These are phyloP conservation scores for Gambusia yucatana DNA, from an alignment of 2,797 vertebrate genomes.

Conservation along the genomic window DNA sequence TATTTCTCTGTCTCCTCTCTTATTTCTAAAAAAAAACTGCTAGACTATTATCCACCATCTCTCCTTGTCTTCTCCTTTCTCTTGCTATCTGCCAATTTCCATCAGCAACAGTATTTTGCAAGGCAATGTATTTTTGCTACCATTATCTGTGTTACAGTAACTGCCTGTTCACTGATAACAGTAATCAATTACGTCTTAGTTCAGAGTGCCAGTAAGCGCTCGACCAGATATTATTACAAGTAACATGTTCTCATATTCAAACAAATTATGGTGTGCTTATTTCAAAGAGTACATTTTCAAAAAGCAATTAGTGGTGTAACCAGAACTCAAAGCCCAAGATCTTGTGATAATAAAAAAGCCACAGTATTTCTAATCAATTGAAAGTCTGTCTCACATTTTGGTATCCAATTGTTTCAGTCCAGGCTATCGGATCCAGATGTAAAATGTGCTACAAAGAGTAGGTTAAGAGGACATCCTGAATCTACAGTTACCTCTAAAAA, in stretches of 20 bases:
- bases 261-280: not conserved
- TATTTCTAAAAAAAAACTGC: constrained; percentile 51
- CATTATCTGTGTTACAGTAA: constrained; percentile 72
- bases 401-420: not conserved
- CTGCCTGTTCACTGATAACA: constrained; percentile 68
- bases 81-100: constrained; percentile 41
- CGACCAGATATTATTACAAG: constrained; percentile 37
- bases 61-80: constrained; percentile 27
- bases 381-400: not conserved
- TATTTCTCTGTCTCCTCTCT: constrained; percentile 45
- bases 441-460: not conserved
- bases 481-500: not conserved
- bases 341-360: not conserved
- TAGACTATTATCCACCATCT: constrained; percentile 31
- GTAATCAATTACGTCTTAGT: constrained; percentile 70
- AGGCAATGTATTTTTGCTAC: constrained; percentile 53
- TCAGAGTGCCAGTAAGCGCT: constrained; percentile 44
- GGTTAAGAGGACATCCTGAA: not conserved
- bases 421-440: not conserved
- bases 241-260: constrained; percentile 33
- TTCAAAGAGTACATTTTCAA: not conserved
- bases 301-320: not conserved
- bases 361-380: not conserved
- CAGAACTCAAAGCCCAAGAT: not conserved
- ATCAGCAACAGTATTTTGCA: constrained; percentile 54